Evolutionary conservation across 2,113 vertebrate genomes (phyloP), one percentile per base, ranked within the genome.

Genomic region (Phaethornis superciliosus): DNA sequence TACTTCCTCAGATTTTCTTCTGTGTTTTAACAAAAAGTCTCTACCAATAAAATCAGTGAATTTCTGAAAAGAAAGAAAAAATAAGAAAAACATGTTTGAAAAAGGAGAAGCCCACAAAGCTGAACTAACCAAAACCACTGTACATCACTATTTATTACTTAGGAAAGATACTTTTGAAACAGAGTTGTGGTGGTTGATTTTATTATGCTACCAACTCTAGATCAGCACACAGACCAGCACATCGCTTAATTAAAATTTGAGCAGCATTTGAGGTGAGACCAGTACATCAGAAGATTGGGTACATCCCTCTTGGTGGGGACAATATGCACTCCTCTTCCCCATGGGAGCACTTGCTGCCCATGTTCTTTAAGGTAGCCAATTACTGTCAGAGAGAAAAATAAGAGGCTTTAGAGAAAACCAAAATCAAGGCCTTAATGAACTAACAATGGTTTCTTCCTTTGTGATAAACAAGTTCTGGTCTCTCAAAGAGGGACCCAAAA

Each of bases 391-490:
- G 44, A 67, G 9, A 83, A 19, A 93, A 77, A 69, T 6, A 64
- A 85, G 46, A 62, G 4, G 49, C 68, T 90, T 91, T 27, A 80
- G 18, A 78, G 35, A 28, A 80, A 85, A 91, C 35, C 15, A 81
- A 89, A 91, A 71, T 54, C 76, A 88, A 94, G 49, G 56, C 20
- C 52, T 88, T 71, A 49, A 78, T 22, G 49, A 93, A 64, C 78
- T 5, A 12, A 54, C 22, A 85, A 69, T 47, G 5, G 62, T 85
- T 80, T 90, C 20, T 95, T 90, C 51, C 77, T 71, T 68, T 33
- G 65, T 35, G 62, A 46, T 94, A 93, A 93, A 88, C 85, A 90
- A 94, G 83, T 60, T 81, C 84, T 77, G 0, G 70, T 91, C 62
- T 88, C 77, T 90, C 56, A 37, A 49, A 85, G 44, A 4, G 4